Evolutionary conservation across 2,888 invertebrate genomes (phyloP).

Genomic region (Hedya salicella): DNA sequence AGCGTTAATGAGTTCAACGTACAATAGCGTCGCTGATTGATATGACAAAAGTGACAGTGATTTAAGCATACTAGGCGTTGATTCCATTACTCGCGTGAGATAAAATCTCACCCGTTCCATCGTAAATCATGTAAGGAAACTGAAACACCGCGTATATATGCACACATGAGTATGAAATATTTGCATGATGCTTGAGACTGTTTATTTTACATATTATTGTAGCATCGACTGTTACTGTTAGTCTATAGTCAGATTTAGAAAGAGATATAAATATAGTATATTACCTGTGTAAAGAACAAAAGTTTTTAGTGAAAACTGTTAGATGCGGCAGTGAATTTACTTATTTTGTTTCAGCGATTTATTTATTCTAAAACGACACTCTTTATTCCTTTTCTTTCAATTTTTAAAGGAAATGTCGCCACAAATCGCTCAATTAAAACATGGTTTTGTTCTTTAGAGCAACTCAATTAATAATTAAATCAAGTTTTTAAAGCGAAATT

Average conservation of each 20-base stretch:
- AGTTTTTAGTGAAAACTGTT: no score
- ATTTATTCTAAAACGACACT: not conserved
- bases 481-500: slow-evolving; percentile 21
- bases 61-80: slow-evolving; percentile 26
- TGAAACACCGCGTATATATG: not conserved
- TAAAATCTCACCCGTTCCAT: slow-evolving; percentile 14
- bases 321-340: no score
- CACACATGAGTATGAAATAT: slow-evolving; percentile 4
- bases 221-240: no score
- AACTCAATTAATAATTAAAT: slow-evolving; percentile 27
- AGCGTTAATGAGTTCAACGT: slow-evolving; percentile 18
- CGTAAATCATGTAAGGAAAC: slow-evolving; percentile 20
- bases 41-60: slow-evolving; percentile 37
- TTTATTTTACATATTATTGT: no score
- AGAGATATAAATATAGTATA: no score
- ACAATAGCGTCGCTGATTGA: slow-evolving; percentile 31
- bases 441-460: slow-evolving; percentile 4
- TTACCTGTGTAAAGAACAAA: no score
- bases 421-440: slow-evolving; percentile 3
- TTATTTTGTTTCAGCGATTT: no score
- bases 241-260: no score
- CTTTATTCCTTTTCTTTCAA: not conserved
- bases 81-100: slow-evolving; percentile 24
- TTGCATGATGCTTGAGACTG: not conserved
- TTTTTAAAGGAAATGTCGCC: not conserved